A percentile compares a stretch with the other conserved stretches of the same genome.
Conservation (phyloP, 2,113 vertebrate species). For the Myanophis thanlyinensis region DNA sequence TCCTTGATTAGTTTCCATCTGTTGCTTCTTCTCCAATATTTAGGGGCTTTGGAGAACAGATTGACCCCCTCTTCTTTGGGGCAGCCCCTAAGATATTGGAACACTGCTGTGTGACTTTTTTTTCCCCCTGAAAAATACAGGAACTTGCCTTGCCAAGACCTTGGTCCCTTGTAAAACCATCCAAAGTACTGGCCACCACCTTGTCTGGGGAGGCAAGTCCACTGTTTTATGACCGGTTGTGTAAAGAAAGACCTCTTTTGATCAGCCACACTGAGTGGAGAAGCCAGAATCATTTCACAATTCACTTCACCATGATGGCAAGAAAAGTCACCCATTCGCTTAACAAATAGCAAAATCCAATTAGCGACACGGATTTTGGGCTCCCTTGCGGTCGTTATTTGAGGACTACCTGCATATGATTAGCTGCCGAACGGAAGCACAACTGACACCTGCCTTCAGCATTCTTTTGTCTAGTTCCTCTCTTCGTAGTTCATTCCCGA, state of each 20-base stretch:
- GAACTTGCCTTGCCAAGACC: not conserved
- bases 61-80: not conserved
- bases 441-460: conserved; percentile 74
- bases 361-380: too few relatives aligned
- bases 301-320: too few relatives aligned
- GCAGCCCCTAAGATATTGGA: not conserved
- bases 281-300: too few relatives aligned
- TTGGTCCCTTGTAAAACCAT: too few relatives aligned
- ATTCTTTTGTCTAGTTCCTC: conserved; percentile 72
- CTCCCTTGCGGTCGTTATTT: too few relatives aligned
- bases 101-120: not conserved
- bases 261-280: not conserved
- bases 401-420: conserved; percentile 17
- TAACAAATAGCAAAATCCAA: too few relatives aligned
- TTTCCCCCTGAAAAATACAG: not conserved
- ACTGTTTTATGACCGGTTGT: not conserved
- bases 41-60: not conserved
- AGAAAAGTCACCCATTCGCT: too few relatives aligned
- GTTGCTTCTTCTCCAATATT: not conserved
- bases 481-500: conserved; percentile 88
- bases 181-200: not conserved
- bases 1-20: not conserved
- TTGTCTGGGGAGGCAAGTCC: not conserved
- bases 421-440: conserved; percentile 61
- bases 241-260: not conserved